Conservation (phyloP, 2,797 vertebrate species). For the Sebastes oblongus region DNA sequence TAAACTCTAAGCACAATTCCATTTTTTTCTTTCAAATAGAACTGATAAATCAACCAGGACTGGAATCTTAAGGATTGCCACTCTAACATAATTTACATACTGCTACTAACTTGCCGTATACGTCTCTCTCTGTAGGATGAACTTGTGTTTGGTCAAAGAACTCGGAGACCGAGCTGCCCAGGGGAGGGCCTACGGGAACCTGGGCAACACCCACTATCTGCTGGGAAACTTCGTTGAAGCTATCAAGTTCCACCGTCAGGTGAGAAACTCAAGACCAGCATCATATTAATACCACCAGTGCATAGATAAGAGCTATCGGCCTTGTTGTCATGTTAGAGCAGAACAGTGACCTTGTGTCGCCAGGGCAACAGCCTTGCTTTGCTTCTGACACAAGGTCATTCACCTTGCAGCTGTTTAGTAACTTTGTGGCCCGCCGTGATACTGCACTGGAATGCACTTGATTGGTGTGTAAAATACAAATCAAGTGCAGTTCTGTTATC, state of each 20-base stretch:
- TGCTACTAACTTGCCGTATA: not conserved
- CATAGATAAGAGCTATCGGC: not conserved
- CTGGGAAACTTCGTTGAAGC: conserved; percentile 95
- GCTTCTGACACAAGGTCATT: not conserved
- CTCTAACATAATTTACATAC: not conserved
- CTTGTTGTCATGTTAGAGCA: not conserved
- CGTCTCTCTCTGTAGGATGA: conserved; percentile 83
- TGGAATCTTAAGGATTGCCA: not conserved
- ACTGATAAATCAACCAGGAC: not conserved
- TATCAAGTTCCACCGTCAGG: conserved; percentile 95
- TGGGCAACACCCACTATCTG: conserved; percentile 96
- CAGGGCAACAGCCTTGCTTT: not conserved
- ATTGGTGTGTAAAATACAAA: not conserved
- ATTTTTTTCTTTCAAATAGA: not conserved
- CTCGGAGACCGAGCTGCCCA: conserved; percentile 94
- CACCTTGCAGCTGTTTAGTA: not conserved
- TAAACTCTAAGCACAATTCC: not conserved
- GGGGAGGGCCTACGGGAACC: conserved; percentile 94
- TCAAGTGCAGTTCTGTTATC: not conserved
- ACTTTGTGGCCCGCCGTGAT: not conserved
- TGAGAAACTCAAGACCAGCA: conserved; percentile 63
- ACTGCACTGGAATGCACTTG: not conserved
- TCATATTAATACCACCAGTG: not conserved
- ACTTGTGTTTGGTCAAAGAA: conserved; percentile 94
- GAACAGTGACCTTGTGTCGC: not conserved